A percentile compares a stretch with the other conserved stretches of the same genome.
These are phyloP conservation scores for Elgaria multicarinata DNA, from an alignment of 2,113 vertebrate genomes.

Conservation along the genomic window DNA sequence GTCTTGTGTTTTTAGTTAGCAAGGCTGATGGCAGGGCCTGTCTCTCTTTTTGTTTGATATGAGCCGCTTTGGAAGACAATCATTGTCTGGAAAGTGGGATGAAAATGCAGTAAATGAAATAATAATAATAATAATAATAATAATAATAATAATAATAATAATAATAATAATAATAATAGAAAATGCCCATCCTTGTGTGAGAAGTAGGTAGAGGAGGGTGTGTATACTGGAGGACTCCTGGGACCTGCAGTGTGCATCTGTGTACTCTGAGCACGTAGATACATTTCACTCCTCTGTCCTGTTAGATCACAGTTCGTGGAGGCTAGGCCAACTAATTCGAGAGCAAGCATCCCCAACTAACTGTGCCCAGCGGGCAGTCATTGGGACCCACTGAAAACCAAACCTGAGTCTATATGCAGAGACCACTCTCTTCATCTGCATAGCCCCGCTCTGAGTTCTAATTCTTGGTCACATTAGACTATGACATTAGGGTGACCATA, in stretches of 20 bases:
- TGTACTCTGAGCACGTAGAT: neutral
- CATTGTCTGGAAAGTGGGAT: too few species aligned
- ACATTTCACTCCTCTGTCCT: neutral
- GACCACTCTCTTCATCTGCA: neutral
- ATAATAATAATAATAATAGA: neutral
- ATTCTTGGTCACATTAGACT: neutral
- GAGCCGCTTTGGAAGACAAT: too few species aligned
- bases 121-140: neutral
- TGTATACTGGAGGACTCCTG: neutral
- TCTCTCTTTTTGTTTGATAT: too few species aligned
- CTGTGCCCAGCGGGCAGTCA: neutral
- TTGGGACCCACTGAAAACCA: neutral
- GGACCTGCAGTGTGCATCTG: neutral
- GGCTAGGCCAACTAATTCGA: neutral
- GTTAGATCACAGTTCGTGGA: neutral
- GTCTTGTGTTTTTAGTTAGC: too few species aligned
- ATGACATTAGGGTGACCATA: too few species aligned
- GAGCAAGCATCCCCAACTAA: neutral
- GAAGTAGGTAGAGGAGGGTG: neutral
- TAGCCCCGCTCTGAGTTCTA: neutral
- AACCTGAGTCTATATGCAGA: neutral
- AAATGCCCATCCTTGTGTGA: neutral
- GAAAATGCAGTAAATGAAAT: neutral
- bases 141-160: neutral
- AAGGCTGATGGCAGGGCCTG: too few species aligned